These are phyloP conservation scores for Lithodes maja DNA, from an alignment of 2,888 invertebrate genomes.

Conservation along the genomic window DNA sequence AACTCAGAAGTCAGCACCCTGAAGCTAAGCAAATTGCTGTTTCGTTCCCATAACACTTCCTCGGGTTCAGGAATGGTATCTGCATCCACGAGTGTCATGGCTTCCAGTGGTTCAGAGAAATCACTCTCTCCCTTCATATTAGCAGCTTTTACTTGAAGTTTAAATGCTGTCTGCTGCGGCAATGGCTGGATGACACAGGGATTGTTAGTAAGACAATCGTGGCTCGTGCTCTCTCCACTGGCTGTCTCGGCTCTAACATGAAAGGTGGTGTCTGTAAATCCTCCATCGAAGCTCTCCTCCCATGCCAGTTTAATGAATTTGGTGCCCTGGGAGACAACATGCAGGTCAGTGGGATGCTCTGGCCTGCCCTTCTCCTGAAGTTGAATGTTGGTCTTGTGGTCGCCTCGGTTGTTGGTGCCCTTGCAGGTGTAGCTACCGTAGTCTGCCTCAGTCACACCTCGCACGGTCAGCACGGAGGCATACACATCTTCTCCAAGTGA, in stretches of 20 bases:
- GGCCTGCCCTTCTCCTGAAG: constrained; percentile 92
- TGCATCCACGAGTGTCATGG: constrained; percentile 88
- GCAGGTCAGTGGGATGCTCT: constrained; percentile 85
- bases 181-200: constrained; percentile 91
- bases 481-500: constrained; percentile 69
- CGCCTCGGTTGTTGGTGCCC: constrained; percentile 91
- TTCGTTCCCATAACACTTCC: constrained; percentile 88
- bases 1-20: constrained; percentile 87
- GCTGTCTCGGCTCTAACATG: constrained; percentile 77
- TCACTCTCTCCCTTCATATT: constrained; percentile 92
- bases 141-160: constrained; percentile 88
- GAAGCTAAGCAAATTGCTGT: constrained; percentile 84
- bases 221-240: constrained; percentile 51
- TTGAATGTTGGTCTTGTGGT: constrained; percentile 78
- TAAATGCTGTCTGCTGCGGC: constrained; percentile 90
- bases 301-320: constrained; percentile 87
- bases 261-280: constrained; percentile 90
- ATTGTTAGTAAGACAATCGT: constrained; percentile 87
- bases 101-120: constrained; percentile 88
- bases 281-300: constrained; percentile 94
- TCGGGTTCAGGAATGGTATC: constrained; percentile 83
- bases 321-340: constrained; percentile 84
- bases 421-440: constrained; percentile 94
- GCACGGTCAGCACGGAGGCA: constrained; percentile 82
- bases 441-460: constrained; percentile 84